Evolutionary conservation across 2,888 invertebrate species (phyloP).

Genomic region (Ectemnius cavifrons): DNA sequence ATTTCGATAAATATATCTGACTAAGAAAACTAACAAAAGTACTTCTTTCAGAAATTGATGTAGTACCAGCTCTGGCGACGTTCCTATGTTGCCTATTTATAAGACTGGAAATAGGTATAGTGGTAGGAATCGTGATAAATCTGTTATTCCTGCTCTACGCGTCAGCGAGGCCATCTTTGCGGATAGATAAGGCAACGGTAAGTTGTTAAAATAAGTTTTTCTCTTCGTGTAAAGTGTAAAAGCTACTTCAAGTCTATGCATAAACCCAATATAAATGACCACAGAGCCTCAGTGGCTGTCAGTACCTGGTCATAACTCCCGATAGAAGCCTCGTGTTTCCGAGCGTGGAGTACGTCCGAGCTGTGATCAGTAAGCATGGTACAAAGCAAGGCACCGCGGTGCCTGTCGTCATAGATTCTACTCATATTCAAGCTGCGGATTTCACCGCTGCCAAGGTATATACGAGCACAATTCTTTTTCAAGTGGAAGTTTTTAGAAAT

Average conservation of each 20-base stretch:
- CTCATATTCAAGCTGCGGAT: conserved; percentile 83
- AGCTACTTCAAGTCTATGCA: background rate
- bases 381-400: conserved; percentile 80
- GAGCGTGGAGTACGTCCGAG: conserved; percentile 83
- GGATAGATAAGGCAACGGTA: conserved; percentile 81
- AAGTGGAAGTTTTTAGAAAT: background rate
- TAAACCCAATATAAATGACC: conserved; percentile 39
- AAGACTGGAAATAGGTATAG: conserved; percentile 84
- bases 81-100: conserved; percentile 83
- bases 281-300: conserved; percentile 79
- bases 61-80: conserved; percentile 83
- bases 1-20: background rate
- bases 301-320: conserved; percentile 82
- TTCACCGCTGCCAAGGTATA: conserved; percentile 83
- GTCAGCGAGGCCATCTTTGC: conserved; percentile 82
- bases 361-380: conserved; percentile 87
- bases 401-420: conserved; percentile 82
- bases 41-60: conserved; percentile 81
- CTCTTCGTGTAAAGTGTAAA: background rate
- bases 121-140: conserved; percentile 83
- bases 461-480: background rate
- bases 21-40: too few species aligned
- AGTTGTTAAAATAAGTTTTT: conserved; percentile 53
- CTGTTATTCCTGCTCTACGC: conserved; percentile 82
- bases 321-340: conserved; percentile 83